phyloP scores from a whole-genome alignment of 53 echinoderm and acorn worm genomes.

The Astropecten irregularis region DNA sequence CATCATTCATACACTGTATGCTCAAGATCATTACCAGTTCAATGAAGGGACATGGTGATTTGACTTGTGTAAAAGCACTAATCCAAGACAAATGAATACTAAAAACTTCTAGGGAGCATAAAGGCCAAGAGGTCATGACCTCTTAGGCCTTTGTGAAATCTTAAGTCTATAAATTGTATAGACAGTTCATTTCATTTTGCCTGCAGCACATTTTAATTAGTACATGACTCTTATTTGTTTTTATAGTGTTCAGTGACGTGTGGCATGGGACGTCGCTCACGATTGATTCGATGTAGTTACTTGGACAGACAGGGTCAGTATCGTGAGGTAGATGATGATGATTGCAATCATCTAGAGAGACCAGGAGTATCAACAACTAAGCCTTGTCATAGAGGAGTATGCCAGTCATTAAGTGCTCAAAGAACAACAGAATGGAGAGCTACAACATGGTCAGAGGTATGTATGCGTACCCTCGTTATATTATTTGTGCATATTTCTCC shows the following conservation, averaged over 20 bases:
- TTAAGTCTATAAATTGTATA: too few relatives aligned
- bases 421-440: slow-evolving; percentile 67
- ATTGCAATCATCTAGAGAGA: slow-evolving; percentile 67
- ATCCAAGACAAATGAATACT: too few relatives aligned
- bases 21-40: too few relatives aligned
- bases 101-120: too few relatives aligned
- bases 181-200: background rate
- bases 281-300: slow-evolving; percentile 89
- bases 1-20: too few relatives aligned
- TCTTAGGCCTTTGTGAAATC: too few relatives aligned
- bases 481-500: background rate
- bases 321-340: slow-evolving; percentile 72
- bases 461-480: background rate
- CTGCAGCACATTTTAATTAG: background rate
- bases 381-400: slow-evolving; percentile 74
- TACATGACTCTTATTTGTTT: background rate
- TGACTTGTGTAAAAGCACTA: too few relatives aligned
- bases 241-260: slow-evolving; percentile 93
- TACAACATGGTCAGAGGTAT: slow-evolving; percentile 75
- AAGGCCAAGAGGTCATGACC: too few relatives aligned
- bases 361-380: slow-evolving; percentile 74
- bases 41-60: too few relatives aligned
- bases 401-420: slow-evolving; percentile 46
- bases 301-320: slow-evolving; percentile 91
- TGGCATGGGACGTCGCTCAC: slow-evolving; percentile 75